Conservation (phyloP, 2,888 invertebrate species). For the Busseola fusca region DNA sequence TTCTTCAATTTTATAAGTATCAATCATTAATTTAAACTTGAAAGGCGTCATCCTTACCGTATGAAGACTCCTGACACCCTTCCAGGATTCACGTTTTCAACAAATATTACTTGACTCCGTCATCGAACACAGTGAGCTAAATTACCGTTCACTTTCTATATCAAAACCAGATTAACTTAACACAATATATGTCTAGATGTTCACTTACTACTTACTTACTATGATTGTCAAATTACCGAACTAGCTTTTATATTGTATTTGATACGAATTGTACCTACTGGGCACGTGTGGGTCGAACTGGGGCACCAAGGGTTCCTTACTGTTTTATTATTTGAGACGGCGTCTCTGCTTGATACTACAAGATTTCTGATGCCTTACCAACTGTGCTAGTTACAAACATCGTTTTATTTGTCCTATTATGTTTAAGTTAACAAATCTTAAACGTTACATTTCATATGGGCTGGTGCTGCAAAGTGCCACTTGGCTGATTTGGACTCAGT, state of each 20-base stretch:
- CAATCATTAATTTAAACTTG: neutral
- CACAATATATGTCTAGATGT: neutral
- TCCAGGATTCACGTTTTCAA: neutral
- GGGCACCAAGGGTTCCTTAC: conserved; percentile 3
- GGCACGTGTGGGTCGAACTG: too few relatives aligned
- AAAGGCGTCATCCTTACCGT: neutral
- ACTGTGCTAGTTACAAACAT: neutral
- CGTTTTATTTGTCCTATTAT: too few relatives aligned
- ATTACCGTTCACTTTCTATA: too few relatives aligned
- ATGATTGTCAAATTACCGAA: neutral
- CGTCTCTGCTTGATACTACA: neutral
- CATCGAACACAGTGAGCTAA: neutral
- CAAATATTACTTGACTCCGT: neutral
- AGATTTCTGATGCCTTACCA: neutral
- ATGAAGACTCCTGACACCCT: neutral
- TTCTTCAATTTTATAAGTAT: neutral
- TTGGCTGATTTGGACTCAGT: too few relatives aligned
- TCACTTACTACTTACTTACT: neutral
- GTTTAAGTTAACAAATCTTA: too few relatives aligned
- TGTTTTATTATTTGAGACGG: neutral
- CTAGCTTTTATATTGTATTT: neutral
- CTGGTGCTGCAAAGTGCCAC: too few relatives aligned
- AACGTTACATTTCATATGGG: too few relatives aligned
- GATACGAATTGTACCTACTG: neutral
- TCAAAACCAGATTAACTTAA: neutral